Evolutionary conservation across 2,797 vertebrate genomes (phyloP).

Genomic region (Sitta carolinensis): DNA sequence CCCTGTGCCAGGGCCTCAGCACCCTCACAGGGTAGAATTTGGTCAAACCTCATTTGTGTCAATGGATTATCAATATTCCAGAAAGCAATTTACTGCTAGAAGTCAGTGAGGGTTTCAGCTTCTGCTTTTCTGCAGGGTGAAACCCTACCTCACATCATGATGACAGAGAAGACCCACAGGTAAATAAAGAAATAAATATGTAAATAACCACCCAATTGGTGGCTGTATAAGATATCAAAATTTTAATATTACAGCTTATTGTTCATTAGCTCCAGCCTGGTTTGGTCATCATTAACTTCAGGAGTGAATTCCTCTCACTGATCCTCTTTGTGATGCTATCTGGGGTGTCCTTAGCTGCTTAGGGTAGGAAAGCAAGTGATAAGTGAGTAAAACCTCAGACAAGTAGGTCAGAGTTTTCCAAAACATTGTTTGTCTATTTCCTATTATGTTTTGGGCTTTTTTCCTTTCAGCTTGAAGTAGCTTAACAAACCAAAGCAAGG

Average conservation of each 20-base stretch:
- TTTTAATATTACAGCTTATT: background rate
- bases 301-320: background rate
- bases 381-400: background rate
- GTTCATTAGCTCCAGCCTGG: background rate
- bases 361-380: background rate
- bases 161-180: background rate
- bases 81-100: background rate
- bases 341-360: background rate
- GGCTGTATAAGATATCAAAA: background rate
- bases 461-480: background rate
- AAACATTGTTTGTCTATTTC: background rate
- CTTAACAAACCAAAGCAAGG: background rate
- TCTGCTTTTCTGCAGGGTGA: background rate
- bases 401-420: background rate
- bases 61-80: background rate
- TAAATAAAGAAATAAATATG: background rate
- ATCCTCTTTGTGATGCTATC: background rate
- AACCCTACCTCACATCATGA: accelerated
- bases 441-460: background rate
- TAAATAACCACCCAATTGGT: background rate
- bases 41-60: background rate
- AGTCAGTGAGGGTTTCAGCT: background rate
- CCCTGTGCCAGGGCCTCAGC: accelerated
- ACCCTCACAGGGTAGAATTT: background rate
- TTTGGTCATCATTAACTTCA: background rate